Evolutionary conservation across 2,888 invertebrate species (phyloP), one percentile per base, ranked within the genome.

Genomic region (Dermolepida albohirtum): DNA sequence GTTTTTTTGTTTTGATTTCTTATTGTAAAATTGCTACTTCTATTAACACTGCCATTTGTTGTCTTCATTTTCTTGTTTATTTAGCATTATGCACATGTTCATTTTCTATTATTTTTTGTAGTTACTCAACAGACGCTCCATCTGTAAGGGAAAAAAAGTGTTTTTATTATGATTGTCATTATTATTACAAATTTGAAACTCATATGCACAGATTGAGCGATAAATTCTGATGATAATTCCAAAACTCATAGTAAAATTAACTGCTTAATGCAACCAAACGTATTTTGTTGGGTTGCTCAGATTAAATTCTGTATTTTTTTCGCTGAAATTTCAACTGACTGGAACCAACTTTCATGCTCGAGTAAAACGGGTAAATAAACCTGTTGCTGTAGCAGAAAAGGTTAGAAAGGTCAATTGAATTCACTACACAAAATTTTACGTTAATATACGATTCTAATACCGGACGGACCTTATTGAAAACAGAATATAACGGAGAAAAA

Each of bases 401-500:
- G 59, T 59, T 59, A 14, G 44, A 16, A 47, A 59, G 59, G 59
- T 59, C 59, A 59, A 59, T 59, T 47, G 59, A 59, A 59, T 59
- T 44, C 59, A 27, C 59, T 47, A 59, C 59, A 59, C 59, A 59
- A 34, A 59, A 59, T 59, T 59, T 34, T 34, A 59, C 59, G 29
- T 59, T 59, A 59, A 59, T 59, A 59, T 59, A 59, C 44, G 34
- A 59, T 10, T 54, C 39, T 54, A 39, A 54, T 54, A 39, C 52
- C 16, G 52, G 14, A 12, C n/a, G 39, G 52, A 54, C 52, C 52
- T 54, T 54, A 54, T 54, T 54, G 52, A 54, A 54, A 40, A 14
- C 39, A 14, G 39, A 54, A 54, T 54, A 54, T 54, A 14, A 12
- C 39, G 52, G 34, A 14, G 12, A 12, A 34, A 52, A 52, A 34